Evolutionary conservation across 2,797 vertebrate genomes (phyloP).

Genomic region (Neopelma chrysocephalum): DNA sequence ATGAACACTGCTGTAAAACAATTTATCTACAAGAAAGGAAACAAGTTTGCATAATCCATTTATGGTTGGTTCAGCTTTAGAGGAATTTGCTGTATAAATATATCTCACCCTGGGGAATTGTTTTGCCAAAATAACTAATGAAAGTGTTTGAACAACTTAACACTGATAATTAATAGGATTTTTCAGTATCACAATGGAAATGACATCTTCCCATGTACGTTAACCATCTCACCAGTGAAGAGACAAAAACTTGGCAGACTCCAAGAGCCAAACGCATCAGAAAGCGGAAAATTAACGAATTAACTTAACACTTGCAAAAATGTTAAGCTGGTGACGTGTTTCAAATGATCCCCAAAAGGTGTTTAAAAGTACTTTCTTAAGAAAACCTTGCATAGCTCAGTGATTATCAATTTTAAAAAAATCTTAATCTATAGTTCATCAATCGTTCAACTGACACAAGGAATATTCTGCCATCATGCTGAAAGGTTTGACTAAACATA

Average conservation of each 20-base stretch:
- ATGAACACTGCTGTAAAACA: constrained; percentile 45
- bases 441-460: background rate
- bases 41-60: constrained; percentile 60
- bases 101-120: constrained; percentile 24
- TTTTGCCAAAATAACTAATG: constrained; percentile 63
- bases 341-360: background rate
- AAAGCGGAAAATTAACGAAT: constrained; percentile 12
- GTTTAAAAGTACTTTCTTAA: background rate
- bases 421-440: constrained; percentile 18
- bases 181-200: constrained; percentile 51
- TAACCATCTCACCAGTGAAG: constrained; percentile 4
- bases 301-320: background rate
- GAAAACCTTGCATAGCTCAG: background rate
- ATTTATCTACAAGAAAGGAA: constrained; percentile 52
- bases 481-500: background rate
- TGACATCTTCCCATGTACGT: background rate
- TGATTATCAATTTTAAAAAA: background rate
- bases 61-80: constrained; percentile 51
- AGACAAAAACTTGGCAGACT: constrained; percentile 50
- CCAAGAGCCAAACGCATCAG: background rate
- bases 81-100: constrained; percentile 60
- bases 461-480: background rate
- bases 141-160: constrained; percentile 62
- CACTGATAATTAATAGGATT: constrained; percentile 65
- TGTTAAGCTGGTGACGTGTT: background rate